A percentile compares a stretch with the other conserved stretches of the same genome.
These are phyloP conservation scores for Semnornis frantzii DNA, from an alignment of 2,113 vertebrate species.

Conservation along the genomic window DNA sequence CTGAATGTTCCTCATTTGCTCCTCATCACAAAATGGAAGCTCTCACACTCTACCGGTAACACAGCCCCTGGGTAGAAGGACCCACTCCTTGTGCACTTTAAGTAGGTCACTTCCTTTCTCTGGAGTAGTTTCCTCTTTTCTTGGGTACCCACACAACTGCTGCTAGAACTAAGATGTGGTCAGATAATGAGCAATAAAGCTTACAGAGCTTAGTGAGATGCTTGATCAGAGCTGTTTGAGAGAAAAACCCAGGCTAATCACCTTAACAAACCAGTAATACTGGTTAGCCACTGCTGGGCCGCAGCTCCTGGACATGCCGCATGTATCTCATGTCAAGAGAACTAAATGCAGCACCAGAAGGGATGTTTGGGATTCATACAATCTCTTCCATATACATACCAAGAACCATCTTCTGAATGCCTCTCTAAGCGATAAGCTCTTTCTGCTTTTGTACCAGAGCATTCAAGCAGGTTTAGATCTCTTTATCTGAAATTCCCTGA, in stretches of 20 bases:
- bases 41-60: background rate
- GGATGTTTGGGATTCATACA: background rate
- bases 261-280: background rate
- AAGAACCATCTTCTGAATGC: background rate
- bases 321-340: background rate
- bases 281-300: background rate
- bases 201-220: background rate
- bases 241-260: background rate
- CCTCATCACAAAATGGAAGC: background rate
- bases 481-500: background rate
- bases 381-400: background rate
- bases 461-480: background rate
- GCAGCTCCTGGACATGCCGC: background rate
- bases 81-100: background rate
- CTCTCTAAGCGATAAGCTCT: background rate
- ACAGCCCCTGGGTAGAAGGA: background rate
- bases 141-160: background rate
- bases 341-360: background rate
- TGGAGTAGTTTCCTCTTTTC: background rate
- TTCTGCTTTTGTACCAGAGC: background rate
- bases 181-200: background rate
- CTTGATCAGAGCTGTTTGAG: background rate
- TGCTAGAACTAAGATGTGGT: background rate
- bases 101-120: constrained; percentile 39
- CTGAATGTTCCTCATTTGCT: background rate